Percentiles rank a stretch among this genome's conserved stretches.
phyloP scores from a whole-genome alignment of 2,113 vertebrate genomes.

The mouse (Mus musculus) region DNA sequence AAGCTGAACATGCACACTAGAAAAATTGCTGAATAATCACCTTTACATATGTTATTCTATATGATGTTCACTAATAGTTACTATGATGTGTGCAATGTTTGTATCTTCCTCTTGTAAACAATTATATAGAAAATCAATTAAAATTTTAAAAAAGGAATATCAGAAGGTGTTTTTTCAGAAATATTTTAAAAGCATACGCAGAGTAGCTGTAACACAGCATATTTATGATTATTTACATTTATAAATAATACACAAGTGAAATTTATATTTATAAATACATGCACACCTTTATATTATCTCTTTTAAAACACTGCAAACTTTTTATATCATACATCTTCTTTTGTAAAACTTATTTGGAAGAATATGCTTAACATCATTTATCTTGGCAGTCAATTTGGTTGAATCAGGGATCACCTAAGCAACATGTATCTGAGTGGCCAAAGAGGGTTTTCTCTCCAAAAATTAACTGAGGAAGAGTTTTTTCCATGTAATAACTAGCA shows the following conservation, averaged over 20 bases:
- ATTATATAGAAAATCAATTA: neutral
- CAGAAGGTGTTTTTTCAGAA: neutral
- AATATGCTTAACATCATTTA: neutral
- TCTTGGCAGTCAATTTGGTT: neutral
- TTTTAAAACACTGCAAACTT: neutral
- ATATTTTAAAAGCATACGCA: neutral
- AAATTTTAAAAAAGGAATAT: neutral
- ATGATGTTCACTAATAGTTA: neutral
- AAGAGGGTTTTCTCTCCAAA: neutral
- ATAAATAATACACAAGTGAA: neutral
- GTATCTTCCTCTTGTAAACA: neutral
- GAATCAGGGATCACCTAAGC: neutral
- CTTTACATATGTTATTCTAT: neutral
- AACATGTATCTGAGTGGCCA: neutral
- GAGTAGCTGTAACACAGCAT: neutral
- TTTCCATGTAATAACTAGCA: neutral
- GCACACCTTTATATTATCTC: neutral
- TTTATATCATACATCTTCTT: neutral
- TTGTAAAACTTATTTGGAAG: neutral
- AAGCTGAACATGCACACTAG: neutral
- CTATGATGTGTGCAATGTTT: neutral
- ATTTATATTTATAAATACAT: neutral
- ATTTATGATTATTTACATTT: neutral
- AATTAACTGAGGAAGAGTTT: neutral
- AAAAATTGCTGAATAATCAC: neutral